Percentiles rank a stretch among this genome's conserved stretches.
Conservation (phyloP, 2,113 vertebrate genomes). For the Phasianus colchicus region DNA sequence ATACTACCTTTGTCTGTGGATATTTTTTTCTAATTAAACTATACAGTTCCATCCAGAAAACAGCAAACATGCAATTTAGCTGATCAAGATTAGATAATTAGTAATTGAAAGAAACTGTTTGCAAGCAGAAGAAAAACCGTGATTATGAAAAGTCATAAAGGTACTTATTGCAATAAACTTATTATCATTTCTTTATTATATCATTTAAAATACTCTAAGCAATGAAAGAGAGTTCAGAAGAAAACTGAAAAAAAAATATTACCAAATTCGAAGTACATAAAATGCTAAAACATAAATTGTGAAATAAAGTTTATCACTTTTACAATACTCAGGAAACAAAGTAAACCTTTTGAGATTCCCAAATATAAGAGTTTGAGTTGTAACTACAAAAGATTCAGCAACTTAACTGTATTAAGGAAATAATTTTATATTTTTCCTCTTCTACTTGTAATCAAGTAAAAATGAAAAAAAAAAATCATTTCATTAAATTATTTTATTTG, state of each 20-base stretch:
- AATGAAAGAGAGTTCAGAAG: neutral
- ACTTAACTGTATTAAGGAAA: neutral
- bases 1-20: rapidly evolving
- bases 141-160: neutral
- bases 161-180: neutral
- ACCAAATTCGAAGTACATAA: neutral
- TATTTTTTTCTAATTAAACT: neutral
- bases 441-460: neutral
- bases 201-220: neutral
- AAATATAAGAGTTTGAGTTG: neutral
- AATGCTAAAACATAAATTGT: neutral
- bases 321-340: neutral
- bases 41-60: neutral
- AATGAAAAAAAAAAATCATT: neutral
- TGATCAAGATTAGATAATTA: neutral
- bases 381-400: rapidly evolving
- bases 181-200: neutral
- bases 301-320: neutral
- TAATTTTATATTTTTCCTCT: neutral
- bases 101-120: neutral
- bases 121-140: neutral
- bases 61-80: neutral
- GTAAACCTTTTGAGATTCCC: neutral
- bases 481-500: neutral
- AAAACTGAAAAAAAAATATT: neutral